phyloP scores from a whole-genome alignment of 1,140 invertebrate species.

The Calycopis cecrops region DNA sequence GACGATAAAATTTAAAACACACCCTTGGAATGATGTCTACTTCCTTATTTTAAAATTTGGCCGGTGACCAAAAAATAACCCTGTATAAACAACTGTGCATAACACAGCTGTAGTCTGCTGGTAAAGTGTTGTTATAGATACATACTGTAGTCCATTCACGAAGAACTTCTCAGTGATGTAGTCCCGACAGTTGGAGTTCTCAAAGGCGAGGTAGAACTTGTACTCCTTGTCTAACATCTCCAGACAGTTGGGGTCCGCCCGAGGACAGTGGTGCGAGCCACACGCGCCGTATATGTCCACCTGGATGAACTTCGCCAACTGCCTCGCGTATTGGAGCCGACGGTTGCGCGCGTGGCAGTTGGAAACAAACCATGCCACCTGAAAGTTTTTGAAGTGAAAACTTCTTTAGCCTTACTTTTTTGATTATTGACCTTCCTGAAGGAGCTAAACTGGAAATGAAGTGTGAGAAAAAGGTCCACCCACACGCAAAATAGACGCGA shows the following conservation, averaged over 20 bases:
- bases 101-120: too few relatives aligned
- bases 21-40: too few relatives aligned
- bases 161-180: slow-evolving; percentile 99
- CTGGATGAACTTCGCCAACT: slow-evolving; percentile 89
- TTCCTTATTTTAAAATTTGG: too few relatives aligned
- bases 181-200: slow-evolving; percentile 97
- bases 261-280: slow-evolving; percentile 88
- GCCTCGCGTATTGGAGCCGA: slow-evolving; percentile 89
- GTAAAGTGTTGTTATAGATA: slow-evolving; percentile 15
- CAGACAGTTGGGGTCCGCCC: slow-evolving; percentile 89
- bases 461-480: too few relatives aligned
- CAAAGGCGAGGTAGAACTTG: slow-evolving; percentile 98
- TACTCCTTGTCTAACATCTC: slow-evolving; percentile 95
- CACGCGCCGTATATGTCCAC: slow-evolving; percentile 97
- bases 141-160: slow-evolving; percentile 91
- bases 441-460: too few relatives aligned
- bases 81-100: too few relatives aligned
- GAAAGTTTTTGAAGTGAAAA: slow-evolving; percentile 24
- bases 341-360: slow-evolving; percentile 94
- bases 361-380: slow-evolving; percentile 97
- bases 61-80: too few relatives aligned
- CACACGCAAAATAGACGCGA: too few relatives aligned
- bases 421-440: too few relatives aligned
- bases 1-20: too few relatives aligned
- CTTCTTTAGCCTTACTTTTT: too few relatives aligned